Evolutionary conservation across 2,888 invertebrate species (phyloP).

Genomic region (Eupithecia subumbrata): DNA sequence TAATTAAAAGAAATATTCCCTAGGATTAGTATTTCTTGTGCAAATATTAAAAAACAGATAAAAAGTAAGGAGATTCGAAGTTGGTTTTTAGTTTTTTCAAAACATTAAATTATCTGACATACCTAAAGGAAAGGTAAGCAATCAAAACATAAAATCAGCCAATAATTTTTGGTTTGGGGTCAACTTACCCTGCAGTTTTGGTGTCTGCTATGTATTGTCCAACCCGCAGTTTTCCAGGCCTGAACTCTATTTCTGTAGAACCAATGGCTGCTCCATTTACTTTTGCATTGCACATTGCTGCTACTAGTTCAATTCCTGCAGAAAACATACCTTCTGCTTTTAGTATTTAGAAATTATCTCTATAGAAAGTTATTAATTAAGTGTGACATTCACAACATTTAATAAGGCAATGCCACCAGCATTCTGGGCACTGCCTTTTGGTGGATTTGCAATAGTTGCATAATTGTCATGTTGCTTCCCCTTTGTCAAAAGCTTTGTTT

Average conservation of each 20-base stretch:
- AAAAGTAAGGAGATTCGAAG: too few relatives aligned
- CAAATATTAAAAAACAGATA: too few relatives aligned
- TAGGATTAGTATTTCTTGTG: too few relatives aligned
- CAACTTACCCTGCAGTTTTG: slow-evolving; percentile 90
- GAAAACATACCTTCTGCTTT: background rate
- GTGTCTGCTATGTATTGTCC: slow-evolving; percentile 89
- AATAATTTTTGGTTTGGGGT: background rate
- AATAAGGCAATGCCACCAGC: background rate
- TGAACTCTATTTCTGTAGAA: slow-evolving; percentile 90
- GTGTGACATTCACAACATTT: background rate
- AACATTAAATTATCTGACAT: background rate
- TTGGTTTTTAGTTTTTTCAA: too few relatives aligned
- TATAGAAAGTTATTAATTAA: background rate
- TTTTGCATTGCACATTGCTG: slow-evolving; percentile 88
- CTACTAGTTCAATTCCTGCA: slow-evolving; percentile 88
- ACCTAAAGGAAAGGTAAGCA: background rate
- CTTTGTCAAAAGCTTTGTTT: background rate
- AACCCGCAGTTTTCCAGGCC: slow-evolving; percentile 84
- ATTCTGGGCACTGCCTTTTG: background rate
- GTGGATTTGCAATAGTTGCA: too few relatives aligned
- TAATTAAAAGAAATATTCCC: too few relatives aligned
- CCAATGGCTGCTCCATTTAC: slow-evolving; percentile 88
- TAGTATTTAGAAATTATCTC: background rate
- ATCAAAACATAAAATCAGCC: background rate
- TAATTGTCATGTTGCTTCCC: background rate